Evolutionary conservation across 1,140 invertebrate genomes (phyloP).

Genomic region (Aricia agestis): DNA sequence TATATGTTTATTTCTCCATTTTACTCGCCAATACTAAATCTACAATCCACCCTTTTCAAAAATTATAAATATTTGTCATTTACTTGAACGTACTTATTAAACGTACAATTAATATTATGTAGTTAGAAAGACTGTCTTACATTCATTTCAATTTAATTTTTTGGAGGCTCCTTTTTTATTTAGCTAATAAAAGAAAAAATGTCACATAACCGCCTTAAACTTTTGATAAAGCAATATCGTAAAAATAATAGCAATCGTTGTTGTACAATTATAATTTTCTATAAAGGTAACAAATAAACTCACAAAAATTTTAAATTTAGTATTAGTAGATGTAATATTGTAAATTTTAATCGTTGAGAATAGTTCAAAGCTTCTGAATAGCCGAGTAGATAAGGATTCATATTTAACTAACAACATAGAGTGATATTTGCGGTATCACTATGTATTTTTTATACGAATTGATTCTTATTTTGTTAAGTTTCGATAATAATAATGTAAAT

Average conservation of each 20-base stretch:
- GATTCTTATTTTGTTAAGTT: background rate
- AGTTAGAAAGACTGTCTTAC: no score
- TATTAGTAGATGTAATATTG: background rate
- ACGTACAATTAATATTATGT: no score
- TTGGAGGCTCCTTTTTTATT: no score
- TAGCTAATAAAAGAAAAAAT: no score
- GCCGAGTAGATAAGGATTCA: background rate
- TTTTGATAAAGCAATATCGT: background rate
- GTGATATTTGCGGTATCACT: background rate
- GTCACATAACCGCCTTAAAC: no score
- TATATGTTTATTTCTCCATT: background rate
- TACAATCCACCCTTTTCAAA: no score
- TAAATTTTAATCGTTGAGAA: conserved; percentile 4
- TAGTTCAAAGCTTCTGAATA: background rate
- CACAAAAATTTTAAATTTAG: background rate
- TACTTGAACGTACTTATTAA: no score
- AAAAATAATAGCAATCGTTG: no score
- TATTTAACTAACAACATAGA: conserved; percentile 8
- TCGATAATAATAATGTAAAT: background rate
- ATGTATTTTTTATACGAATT: conserved; percentile 10
- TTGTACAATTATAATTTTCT: no score
- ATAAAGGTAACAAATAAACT: background rate
- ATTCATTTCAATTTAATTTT: no score
- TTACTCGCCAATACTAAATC: background rate
- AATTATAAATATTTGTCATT: no score